phyloP scores from a whole-genome alignment of 2,888 invertebrate species.

The Mesochorus sp. region DNA sequence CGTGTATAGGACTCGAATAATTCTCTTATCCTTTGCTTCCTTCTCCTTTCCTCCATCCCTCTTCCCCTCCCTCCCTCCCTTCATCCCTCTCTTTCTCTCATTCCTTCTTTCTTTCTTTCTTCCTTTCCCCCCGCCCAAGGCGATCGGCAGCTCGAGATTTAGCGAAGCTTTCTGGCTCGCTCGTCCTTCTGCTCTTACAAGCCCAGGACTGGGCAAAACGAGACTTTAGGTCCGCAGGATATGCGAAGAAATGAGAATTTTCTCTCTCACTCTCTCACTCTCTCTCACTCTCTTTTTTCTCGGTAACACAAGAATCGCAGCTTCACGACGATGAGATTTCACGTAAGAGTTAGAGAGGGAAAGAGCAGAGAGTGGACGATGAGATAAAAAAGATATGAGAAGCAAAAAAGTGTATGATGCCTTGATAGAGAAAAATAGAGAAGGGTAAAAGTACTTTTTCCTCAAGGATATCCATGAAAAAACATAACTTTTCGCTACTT shows the following conservation, averaged over 20 bases:
- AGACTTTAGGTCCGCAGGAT: not conserved
- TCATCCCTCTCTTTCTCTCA: constrained; percentile 13
- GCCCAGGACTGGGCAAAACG: constrained; percentile 18
- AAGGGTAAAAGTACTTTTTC: constrained; percentile 25
- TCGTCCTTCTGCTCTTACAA: constrained; percentile 22
- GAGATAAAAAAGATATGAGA: constrained; percentile 5
- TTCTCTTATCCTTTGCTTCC: constrained; percentile 61
- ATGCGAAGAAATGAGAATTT: constrained; percentile 28
- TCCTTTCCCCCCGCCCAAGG: constrained; percentile 22
- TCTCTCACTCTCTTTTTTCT: too few relatives aligned
- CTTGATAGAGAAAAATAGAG: constrained; percentile 7
- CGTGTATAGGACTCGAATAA: constrained; percentile 58
- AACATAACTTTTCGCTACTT: constrained; percentile 41
- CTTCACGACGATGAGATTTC: constrained; percentile 34
- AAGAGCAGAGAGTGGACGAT: not conserved
- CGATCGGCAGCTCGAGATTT: constrained; percentile 62
- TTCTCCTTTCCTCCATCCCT: not conserved
- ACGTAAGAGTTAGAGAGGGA: not conserved
- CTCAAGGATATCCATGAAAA: constrained; percentile 44
- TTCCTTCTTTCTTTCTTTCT: not conserved
- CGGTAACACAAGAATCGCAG: not conserved
- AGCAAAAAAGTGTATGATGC: not conserved
- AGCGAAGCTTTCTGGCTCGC: constrained; percentile 53
- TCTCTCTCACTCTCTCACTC: too few relatives aligned
- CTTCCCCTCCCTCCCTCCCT: too few relatives aligned